Conservation (phyloP, 2,797 vertebrate genomes). For the Megalops cyprinoides region DNA sequence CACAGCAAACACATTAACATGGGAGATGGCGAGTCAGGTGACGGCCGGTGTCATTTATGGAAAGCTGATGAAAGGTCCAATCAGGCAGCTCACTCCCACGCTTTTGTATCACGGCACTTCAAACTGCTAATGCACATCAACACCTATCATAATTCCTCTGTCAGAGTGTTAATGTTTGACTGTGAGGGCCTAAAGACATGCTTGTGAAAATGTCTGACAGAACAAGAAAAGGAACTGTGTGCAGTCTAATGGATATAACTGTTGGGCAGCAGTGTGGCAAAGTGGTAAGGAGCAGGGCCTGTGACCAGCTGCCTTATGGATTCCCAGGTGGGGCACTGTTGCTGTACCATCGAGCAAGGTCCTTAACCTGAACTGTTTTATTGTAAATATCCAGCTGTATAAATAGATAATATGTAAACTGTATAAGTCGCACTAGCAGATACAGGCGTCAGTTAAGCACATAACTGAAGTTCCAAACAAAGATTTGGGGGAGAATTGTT, state of each 20-base stretch:
- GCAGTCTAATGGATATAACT: background rate
- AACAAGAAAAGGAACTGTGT: background rate
- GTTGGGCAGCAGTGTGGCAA: no score
- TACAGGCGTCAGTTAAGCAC: no score
- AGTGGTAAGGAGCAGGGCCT: no score
- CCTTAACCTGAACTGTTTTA: no score
- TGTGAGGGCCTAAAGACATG: background rate
- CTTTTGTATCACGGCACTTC: background rate
- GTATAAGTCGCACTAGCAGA: no score
- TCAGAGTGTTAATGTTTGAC: background rate
- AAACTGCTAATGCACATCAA: background rate
- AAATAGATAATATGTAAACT: no score
- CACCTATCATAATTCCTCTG: background rate
- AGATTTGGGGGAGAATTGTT: no score
- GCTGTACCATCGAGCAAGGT: no score
- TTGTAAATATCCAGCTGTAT: no score
- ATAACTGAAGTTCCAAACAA: no score
- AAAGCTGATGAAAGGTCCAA: background rate
- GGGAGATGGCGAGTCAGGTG: slow-evolving; percentile 7
- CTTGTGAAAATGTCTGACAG: background rate
- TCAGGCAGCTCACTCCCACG: background rate
- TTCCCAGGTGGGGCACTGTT: no score
- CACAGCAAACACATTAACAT: slow-evolving; percentile 1
- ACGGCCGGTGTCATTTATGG: background rate
- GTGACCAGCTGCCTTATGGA: no score